Base-by-base conservation (phyloP, 2,888 invertebrate genomes). In the Spisula solida region DNA sequence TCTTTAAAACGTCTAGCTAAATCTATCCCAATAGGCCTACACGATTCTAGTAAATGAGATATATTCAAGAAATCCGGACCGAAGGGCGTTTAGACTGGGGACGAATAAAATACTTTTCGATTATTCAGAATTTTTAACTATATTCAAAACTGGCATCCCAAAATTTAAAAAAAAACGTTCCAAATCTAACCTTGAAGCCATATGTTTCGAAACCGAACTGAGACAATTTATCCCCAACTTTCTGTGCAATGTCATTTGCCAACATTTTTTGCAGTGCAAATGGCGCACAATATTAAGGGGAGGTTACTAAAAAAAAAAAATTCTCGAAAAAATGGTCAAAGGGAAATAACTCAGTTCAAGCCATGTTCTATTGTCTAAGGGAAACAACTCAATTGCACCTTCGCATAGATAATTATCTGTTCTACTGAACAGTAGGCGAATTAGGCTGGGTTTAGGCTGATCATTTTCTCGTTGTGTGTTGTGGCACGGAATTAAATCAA, bases 201-300 rank as follows among this genome's bases (percentile, higher is more conserved):
- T 88, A 81, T 48, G 87, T 66, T 41, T 88, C 87, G 79, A 88
- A 88, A 18, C 87, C 87, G 70, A 29, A 78, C 31, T 31, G 31
- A 25, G 55, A 31, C 34, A 85, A 25, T 8, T 14, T 51, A n/a
- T 6, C n/a, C 1, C 29, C 48, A 56, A 85, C 85, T 56, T 79
- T 85, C 18, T 55, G 25, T 10, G 51, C 31, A 41, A 85, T 79
- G 20, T 79, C 79, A 34, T 29, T 16, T 6, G 60, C n/a, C n/a
- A 66, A 25, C 60, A 66, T 66, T 25, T 56, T 56, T 12, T n/a
- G 25, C 60, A 66, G 10, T 66, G 60, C 60, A 66, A 66, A 66
- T 66, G 60, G 60, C 25, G 60, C 60, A 25, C 1, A 66, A 25
- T 66, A 66, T 8, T 10, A n/a, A 66, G 25, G 60, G 60, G 60